Evolutionary conservation across 2,797 vertebrate genomes (phyloP).

Genomic region (Tiaroga cobitis): DNA sequence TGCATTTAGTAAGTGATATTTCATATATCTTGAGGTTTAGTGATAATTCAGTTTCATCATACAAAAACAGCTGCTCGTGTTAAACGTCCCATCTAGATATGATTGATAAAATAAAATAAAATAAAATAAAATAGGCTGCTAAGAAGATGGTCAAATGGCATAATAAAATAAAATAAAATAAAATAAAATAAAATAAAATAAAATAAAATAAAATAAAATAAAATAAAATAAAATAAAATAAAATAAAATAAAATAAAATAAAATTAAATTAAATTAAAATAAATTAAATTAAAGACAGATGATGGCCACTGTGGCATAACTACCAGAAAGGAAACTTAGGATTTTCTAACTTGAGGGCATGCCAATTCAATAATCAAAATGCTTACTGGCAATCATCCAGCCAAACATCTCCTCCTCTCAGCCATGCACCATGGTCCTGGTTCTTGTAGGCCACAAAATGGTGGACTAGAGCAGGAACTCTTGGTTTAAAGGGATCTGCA

Average conservation of each 20-base stretch:
- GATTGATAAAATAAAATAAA: neutral
- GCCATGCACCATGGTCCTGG: slow-evolving; percentile 96
- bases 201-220: neutral
- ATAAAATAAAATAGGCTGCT: neutral
- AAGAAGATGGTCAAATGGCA: neutral
- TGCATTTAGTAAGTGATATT: neutral
- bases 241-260: neutral
- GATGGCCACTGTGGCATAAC: neutral
- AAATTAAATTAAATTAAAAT: neutral
- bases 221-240: neutral
- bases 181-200: no score
- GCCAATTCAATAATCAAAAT: neutral
- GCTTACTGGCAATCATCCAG: slow-evolving; percentile 95
- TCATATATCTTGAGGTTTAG: neutral
- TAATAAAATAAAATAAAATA: no score
- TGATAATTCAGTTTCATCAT: neutral
- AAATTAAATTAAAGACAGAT: neutral
- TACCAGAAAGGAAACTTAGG: neutral
- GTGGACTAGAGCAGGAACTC: slow-evolving; percentile 91
- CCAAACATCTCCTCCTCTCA: slow-evolving; percentile 96
- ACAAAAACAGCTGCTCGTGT: neutral
- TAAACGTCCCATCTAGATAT: neutral
- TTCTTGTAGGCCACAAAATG: slow-evolving; percentile 95
- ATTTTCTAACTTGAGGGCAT: neutral
- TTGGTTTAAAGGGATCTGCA: slow-evolving; percentile 91